phyloP scores from a whole-genome alignment of 2,888 invertebrate species.

The Tupiocoris notatus region DNA sequence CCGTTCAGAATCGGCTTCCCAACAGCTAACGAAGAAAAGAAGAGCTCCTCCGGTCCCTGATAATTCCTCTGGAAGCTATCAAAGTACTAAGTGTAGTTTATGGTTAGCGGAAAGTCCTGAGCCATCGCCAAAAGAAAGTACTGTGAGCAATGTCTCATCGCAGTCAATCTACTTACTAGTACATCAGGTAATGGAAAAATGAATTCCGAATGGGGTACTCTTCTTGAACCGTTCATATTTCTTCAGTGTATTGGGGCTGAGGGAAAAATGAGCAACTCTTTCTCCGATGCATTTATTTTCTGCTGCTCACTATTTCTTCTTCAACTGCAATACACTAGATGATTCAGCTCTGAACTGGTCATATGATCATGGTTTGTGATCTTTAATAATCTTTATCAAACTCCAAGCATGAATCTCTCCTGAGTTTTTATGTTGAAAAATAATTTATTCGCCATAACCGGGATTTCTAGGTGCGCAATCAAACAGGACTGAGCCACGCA shows the following conservation, averaged over 20 bases:
- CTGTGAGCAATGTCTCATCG: neutral
- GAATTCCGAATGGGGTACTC: too few species aligned
- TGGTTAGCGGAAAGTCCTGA: neutral
- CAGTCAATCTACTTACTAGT: constrained; percentile 21
- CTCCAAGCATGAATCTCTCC: neutral
- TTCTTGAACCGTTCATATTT: too few species aligned
- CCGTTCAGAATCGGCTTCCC: constrained; percentile 3
- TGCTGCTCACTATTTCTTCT: neutral
- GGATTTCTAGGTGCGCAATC: constrained; percentile 63
- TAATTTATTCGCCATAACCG: neutral
- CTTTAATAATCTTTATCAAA: neutral
- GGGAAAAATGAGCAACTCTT: too few species aligned
- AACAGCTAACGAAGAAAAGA: constrained; percentile 10
- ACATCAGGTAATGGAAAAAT: constrained; percentile 31
- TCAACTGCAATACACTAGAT: too few species aligned
- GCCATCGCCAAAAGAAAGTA: neutral
- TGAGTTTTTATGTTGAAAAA: too few species aligned
- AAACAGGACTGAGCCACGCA: constrained; percentile 82
- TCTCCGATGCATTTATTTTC: neutral
- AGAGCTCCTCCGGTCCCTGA: constrained; percentile 17
- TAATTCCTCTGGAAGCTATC: neutral
- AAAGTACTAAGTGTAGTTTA: neutral
- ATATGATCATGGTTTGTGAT: neutral
- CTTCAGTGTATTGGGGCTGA: too few species aligned
- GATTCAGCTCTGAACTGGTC: too few species aligned